phyloP scores from a whole-genome alignment of 2,888 invertebrate species.

The Agonopterix arenella region DNA sequence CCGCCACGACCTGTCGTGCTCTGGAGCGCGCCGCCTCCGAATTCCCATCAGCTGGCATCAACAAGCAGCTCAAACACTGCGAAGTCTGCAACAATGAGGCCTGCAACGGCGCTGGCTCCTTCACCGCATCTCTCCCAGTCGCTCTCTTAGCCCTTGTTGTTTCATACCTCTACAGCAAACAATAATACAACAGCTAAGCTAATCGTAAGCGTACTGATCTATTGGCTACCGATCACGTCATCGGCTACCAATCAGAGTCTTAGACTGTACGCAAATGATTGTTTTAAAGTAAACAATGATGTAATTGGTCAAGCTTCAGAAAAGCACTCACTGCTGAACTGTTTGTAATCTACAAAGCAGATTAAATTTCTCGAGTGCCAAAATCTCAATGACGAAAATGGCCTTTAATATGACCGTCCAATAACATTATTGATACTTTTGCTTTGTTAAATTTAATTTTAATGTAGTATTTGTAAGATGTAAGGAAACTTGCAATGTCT shows the following conservation, averaged over 20 bases:
- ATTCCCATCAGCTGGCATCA: conserved; percentile 15
- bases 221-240: background rate
- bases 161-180: conserved; percentile 51
- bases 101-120: conserved; percentile 68
- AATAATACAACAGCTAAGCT: conserved; percentile 29
- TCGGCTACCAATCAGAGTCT: background rate
- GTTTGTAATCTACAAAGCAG: background rate
- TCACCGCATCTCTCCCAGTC: conserved; percentile 49
- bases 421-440: conserved; percentile 35
- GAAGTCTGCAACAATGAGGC: conserved; percentile 63
- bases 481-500: background rate
- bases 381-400: conserved; percentile 5
- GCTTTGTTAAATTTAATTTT: conserved; percentile 30
- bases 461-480: conserved; percentile 7
- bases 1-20: conserved; percentile 42
- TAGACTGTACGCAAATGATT: background rate
- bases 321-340: conserved; percentile 1
- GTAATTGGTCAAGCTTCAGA: conserved; percentile 2
- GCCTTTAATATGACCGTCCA: conserved; percentile 43
- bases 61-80: conserved; percentile 46
- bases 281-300: conserved; percentile 8
- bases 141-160: conserved; percentile 43
- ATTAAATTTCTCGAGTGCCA: conserved; percentile 1
- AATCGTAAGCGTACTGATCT: conserved; percentile 1
- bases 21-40: conserved; percentile 29